A percentile compares a stretch with the other conserved stretches of the same genome.
These are phyloP conservation scores for Tetramorium parvispinum DNA, from an alignment of 1,140 invertebrate genomes.

Conservation along the genomic window DNA sequence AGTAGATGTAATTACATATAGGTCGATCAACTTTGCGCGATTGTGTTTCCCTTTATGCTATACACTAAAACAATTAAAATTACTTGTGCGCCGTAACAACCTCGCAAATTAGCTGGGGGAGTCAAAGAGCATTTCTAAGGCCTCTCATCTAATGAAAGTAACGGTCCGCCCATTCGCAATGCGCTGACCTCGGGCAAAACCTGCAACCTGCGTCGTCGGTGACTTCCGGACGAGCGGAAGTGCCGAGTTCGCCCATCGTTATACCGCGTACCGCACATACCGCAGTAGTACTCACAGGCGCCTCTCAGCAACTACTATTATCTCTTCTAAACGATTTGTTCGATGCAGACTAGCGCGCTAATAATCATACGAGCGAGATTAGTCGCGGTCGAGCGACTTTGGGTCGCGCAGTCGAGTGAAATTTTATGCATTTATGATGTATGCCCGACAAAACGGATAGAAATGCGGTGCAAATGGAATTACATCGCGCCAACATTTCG, in stretches of 20 bases:
- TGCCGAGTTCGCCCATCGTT: constrained; percentile 37
- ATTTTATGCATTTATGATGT: constrained; percentile 49
- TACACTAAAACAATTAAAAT: constrained; percentile 47
- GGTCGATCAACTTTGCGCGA: neutral
- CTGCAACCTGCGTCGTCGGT: constrained; percentile 11
- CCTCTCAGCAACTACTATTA: constrained; percentile 55
- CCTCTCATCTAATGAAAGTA: constrained; percentile 32
- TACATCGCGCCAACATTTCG: neutral
- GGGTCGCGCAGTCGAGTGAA: constrained; percentile 23
- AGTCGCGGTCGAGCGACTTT: constrained; percentile 54
- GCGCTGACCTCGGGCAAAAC: constrained; percentile 43
- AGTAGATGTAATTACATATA: constrained; percentile 2
- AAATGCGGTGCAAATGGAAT: neutral
- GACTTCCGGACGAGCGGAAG: constrained; percentile 41
- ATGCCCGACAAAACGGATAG: neutral
- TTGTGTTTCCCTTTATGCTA: neutral
- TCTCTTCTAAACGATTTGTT: constrained; percentile 66
- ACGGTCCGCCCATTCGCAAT: constrained; percentile 38
- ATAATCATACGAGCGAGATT: constrained; percentile 47
- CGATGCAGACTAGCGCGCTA: constrained; percentile 48
- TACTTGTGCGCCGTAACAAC: constrained; percentile 21
- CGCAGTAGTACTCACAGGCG: constrained; percentile 41
- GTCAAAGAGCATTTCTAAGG: constrained; percentile 28
- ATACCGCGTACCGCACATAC: constrained; percentile 8
- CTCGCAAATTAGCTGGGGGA: constrained; percentile 37